A percentile compares a stretch with the other conserved stretches of the same genome.
phyloP scores from a whole-genome alignment of 2,113 vertebrate genomes.

The Cromileptes altivelis region DNA sequence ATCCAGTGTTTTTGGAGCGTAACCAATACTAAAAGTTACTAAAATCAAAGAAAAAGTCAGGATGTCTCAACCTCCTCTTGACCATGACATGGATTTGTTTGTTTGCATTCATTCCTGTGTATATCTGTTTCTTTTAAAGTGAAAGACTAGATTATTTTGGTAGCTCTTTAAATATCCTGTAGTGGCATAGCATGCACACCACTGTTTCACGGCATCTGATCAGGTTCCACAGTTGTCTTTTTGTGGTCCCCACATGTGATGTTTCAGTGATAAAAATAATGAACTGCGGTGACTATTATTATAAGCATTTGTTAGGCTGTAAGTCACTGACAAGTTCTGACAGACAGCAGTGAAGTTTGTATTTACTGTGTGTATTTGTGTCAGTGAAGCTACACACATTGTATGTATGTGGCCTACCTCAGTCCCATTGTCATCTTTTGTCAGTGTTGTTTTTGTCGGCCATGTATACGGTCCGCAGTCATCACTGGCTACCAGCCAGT shows the following conservation, averaged over 20 bases:
- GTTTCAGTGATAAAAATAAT: no score
- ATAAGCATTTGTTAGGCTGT: constrained; percentile 9
- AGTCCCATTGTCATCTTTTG: constrained; percentile 65
- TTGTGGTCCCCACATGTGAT: constrained; percentile 13
- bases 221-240: constrained; percentile 27
- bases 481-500: constrained; percentile 90
- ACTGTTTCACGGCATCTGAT: constrained; percentile 9
- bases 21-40: not conserved
- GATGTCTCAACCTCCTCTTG: not conserved
- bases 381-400: not conserved
- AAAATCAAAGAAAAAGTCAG: not conserved
- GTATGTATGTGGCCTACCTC: constrained; percentile 63
- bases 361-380: not conserved
- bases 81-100: no score
- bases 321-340: not conserved
- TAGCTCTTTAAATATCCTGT: constrained; percentile 42
- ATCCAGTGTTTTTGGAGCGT: not conserved
- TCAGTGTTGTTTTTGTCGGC: constrained; percentile 24
- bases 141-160: not conserved
- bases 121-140: not conserved
- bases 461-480: constrained; percentile 78
- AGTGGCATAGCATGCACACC: constrained; percentile 11
- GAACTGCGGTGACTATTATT: not conserved
- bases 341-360: not conserved
- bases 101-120: not conserved